Conservation (phyloP, 2,113 vertebrate species). For the Grantiella picta region DNA sequence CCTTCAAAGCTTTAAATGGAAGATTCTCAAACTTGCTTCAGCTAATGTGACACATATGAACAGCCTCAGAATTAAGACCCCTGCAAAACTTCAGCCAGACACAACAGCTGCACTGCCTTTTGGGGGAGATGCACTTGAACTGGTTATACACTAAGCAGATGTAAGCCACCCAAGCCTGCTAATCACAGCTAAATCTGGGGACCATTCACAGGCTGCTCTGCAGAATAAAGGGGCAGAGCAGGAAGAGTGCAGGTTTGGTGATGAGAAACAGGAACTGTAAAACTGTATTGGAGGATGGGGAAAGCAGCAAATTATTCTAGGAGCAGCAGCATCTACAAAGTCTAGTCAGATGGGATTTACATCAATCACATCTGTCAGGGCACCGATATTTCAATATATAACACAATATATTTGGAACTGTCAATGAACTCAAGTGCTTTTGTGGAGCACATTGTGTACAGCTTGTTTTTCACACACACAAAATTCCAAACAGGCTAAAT, state of each 20-base stretch:
- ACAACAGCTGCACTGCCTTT: slow-evolving; percentile 3
- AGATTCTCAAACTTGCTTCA: slow-evolving; percentile 15
- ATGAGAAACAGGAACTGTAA: slow-evolving; percentile 1
- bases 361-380: background rate
- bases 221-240: background rate
- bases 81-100: slow-evolving; percentile 8
- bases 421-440: background rate
- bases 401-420: background rate
- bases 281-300: background rate
- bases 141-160: background rate
- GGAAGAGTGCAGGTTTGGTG: background rate
- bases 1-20: slow-evolving; percentile 49
- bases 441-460: background rate
- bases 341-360: slow-evolving; percentile 12
- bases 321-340: slow-evolving; percentile 12
- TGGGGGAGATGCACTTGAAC: background rate
- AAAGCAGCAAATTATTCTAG: background rate
- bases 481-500: background rate
- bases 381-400: background rate
- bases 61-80: background rate
- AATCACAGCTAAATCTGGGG: background rate
- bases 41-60: slow-evolving; percentile 19
- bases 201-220: background rate
- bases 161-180: background rate
- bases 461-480: background rate